Base-by-base conservation (phyloP, 2,797 vertebrate species). In the Tokudaia tokunoshimensis region DNA sequence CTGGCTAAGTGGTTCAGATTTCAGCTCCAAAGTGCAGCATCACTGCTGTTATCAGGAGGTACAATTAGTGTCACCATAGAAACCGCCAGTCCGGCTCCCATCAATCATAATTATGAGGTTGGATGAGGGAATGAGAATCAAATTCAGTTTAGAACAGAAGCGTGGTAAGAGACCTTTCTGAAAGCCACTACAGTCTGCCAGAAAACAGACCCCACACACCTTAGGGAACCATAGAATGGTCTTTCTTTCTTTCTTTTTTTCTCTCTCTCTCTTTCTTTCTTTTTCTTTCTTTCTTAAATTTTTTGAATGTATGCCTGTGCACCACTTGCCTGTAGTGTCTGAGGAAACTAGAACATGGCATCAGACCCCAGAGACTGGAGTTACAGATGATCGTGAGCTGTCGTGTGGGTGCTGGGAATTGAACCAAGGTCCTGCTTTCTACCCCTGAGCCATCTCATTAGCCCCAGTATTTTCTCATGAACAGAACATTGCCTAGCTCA, bases 1-100 rank as follows among this genome's bases (percentile, higher is more conserved):
- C 8, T 26, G 13, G 86, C 50, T 70, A 17, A 61, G 80, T 55
- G 75, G 83, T 34, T 94, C 94, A 65, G 84, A 29, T 86, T 96
- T 92, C 87, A 55, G 82, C 17, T n/a, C 83, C 52, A 8, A 92
- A 84, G 34, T 13, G 41, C 90, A 75, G 44, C 1, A 19, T 96
- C 95, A 61, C 83, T n/a, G 44, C 79, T 24, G 31, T 13, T 31
- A 86, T 87, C 20, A 78, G 92, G 76, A 76, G 89, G 26, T 19
- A 80, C 17, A 41, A 72, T 84, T 41, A 86, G 83, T 17, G 74
- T 92, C 78, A n/a, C n/a, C 8, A 67, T 65, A 89, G 41, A 82
- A 75, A 81, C 65, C n/a, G 7, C 61, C 13, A 41, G 17, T 7
- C 74, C 44, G 65, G 13, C 44, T 81, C 52, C 44, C 76, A 67